Base-by-base conservation (phyloP, 2,888 invertebrate genomes). In the Melanargia galathea region DNA sequence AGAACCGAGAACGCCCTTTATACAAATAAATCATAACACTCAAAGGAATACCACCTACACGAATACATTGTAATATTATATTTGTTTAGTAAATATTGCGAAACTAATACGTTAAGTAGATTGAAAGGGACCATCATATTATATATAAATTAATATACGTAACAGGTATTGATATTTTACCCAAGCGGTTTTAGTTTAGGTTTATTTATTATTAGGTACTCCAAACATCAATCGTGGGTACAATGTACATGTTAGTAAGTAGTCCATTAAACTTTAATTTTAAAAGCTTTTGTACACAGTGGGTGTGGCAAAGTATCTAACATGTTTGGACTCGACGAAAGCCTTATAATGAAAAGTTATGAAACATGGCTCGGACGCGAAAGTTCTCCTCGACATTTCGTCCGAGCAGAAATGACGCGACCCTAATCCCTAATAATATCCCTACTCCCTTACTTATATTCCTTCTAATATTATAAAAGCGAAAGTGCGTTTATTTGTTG, bases 21-120 rank as follows among this genome's bases (percentile, higher is more conserved):
- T n/a, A n/a, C n/a, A n/a, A n/a, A n/a, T 62, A 62, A 65, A 65
- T 54, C 56, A 55, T 40, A 51, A 52, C 16, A 8, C 55, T 46
- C 59, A 61, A 58, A 57, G 57, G 57, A 55, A 26, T 54, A 40
- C 49, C 52, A 33, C 24, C 33, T 20, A 43, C 57, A 40, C 20
- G 30, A 58, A 30, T 51, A 18, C 56, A 52, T 35, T 13, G 10
- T 49, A 40, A 26, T 24, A 30, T 38, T 24, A 13, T 51, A 45
- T 59, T 55, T 49, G 55, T 22, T 26, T 35, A 35, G 16, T 30
- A 35, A 33, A 58, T 22, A 30, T 18, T 26, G 2, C 10, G 46
- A 18, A 63, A 58, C 46, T 54, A 30, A 30, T 6, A 43, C 13
- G 57, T 51, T 33, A 54, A 46, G 20, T 18, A 46, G 43, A 35